Evolutionary conservation across 2,888 invertebrate genomes (phyloP).

Genomic region (Nomada ferruginata): DNA sequence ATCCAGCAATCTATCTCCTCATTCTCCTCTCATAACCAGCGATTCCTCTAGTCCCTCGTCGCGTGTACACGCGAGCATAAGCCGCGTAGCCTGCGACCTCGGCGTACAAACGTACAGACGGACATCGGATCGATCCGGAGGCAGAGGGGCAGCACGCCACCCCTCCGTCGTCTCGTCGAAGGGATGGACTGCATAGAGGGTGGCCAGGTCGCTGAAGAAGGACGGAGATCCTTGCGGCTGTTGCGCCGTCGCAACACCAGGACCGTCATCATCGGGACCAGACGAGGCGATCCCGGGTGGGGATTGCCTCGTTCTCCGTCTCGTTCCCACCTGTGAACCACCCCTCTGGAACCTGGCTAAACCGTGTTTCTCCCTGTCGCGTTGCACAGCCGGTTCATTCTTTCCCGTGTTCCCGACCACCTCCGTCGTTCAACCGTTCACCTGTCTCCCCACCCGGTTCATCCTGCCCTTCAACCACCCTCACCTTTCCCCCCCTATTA

Average conservation of each 20-base stretch:
- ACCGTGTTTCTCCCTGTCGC: conserved; percentile 27
- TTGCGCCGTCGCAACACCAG: conserved; percentile 71
- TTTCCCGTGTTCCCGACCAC: conserved; percentile 42
- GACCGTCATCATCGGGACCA: conserved; percentile 63
- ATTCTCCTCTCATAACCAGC: conserved; percentile 22
- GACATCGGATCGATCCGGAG: conserved; percentile 71
- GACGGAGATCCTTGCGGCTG: conserved; percentile 64
- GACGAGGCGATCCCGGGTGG: conserved; percentile 36
- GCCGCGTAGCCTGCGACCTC: conserved; percentile 56
- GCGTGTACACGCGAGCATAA: conserved; percentile 55
- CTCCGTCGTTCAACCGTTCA: conserved; percentile 3
- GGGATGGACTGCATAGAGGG: conserved; percentile 33
- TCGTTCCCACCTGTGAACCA: conserved; percentile 14
- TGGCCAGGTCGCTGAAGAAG: conserved; percentile 51
- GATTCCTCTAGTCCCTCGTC: conserved; percentile 10
- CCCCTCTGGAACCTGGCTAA: conserved; percentile 3
- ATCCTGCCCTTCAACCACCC: conserved; percentile 3
- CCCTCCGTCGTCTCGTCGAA: background rate
- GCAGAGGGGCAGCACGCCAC: conserved; percentile 50
- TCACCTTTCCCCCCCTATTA: background rate
- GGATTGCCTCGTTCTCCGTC: conserved; percentile 50
- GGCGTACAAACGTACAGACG: conserved; percentile 59
- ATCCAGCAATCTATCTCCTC: background rate
- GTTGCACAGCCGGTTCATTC: conserved; percentile 47
- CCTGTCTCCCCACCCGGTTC: conserved; percentile 22